Evolutionary conservation across 2,888 invertebrate species (phyloP).

Genomic region (Chloroclystis v-ata): DNA sequence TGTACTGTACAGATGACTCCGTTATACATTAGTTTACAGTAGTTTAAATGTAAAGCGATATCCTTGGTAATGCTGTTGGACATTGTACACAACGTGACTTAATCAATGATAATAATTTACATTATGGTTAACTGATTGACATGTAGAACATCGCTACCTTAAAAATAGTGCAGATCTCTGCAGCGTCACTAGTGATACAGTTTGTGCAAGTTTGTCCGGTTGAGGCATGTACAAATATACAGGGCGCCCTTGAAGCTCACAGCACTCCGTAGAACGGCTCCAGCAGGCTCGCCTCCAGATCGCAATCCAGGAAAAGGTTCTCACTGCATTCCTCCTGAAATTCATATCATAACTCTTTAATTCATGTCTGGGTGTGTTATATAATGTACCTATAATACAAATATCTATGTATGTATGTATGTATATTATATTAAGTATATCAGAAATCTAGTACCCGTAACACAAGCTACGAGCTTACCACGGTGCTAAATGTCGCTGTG

Average conservation of each 20-base stretch:
- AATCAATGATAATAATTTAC: slow-evolving; percentile 40
- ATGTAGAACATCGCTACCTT: slow-evolving; percentile 24
- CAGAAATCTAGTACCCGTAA: too few relatives aligned
- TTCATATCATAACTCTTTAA: background rate
- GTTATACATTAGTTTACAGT: slow-evolving; percentile 38
- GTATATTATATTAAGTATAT: too few relatives aligned
- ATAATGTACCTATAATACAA: too few relatives aligned
- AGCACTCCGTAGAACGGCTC: slow-evolving; percentile 70
- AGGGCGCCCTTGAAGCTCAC: slow-evolving; percentile 41
- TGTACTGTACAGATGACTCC: slow-evolving; percentile 49
- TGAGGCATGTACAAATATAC: slow-evolving; percentile 38
- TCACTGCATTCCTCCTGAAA: slow-evolving; percentile 70
- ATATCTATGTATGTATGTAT: too few relatives aligned
- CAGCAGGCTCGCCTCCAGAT: slow-evolving; percentile 68
- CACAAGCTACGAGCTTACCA: too few relatives aligned
- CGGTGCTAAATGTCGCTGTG: too few relatives aligned
- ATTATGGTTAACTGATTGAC: slow-evolving; percentile 47
- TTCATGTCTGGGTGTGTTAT: too few relatives aligned
- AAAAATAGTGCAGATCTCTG: slow-evolving; percentile 24
- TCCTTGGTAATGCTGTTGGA: slow-evolving; percentile 66
- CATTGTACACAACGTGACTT: slow-evolving; percentile 49
- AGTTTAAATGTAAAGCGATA: slow-evolving; percentile 57
- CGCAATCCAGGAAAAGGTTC: slow-evolving; percentile 70
- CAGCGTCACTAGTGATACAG: slow-evolving; percentile 19
- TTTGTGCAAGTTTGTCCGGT: slow-evolving; percentile 28